Evolutionary conservation across 1,140 invertebrate species (phyloP), one percentile per base, ranked within the genome.

Genomic region (Dolichoris vasculosae): DNA sequence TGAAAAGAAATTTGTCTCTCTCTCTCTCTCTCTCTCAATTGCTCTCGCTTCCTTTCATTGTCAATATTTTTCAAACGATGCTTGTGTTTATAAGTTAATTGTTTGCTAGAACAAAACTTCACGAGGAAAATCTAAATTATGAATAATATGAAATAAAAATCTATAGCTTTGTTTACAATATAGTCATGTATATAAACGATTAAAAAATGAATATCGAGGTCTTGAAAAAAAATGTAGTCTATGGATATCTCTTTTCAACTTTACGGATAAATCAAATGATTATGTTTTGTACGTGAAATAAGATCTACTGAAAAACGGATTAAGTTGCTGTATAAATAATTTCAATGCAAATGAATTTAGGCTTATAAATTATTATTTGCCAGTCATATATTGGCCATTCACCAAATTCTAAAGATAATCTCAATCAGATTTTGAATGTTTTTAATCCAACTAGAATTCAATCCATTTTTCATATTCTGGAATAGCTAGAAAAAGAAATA

Each of bases 1-100:
- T 81, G 84, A 86, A 83, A 87, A 83, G 71, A 87, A 83, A 73
- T 73, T 73, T 73, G 69, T 73, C 69, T 43, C 38, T 73, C 26
- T n/a, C 35, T 40, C 35, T 55, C 9, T 46, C 43, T 46, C 43
- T 46, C 43, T 55, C 9, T 46, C 43, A 7, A 6, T 46, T 13
- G 43, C 43, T 46, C 43, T 7, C 43, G 6, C 59, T 30, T 15
- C 20, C 38, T 73, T 73, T 73, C 38, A 40, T 73, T 73, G 23
- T 43, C 69, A 32, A 73, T 71, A 40, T 71, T 40, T 23, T 71
- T 71, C 67, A 17, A 73, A 23, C 32, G 6, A 8, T 11, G 6
- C 3, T n/a, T 26, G 3, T 26, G 69, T 43, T 73, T 73, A 23
- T 43, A 73, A 43, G 20, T 20, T 20, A 73, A 43, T 20, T 43